Conservation (phyloP, 2,113 vertebrate genomes). For the Patagioenas fasciata region DNA sequence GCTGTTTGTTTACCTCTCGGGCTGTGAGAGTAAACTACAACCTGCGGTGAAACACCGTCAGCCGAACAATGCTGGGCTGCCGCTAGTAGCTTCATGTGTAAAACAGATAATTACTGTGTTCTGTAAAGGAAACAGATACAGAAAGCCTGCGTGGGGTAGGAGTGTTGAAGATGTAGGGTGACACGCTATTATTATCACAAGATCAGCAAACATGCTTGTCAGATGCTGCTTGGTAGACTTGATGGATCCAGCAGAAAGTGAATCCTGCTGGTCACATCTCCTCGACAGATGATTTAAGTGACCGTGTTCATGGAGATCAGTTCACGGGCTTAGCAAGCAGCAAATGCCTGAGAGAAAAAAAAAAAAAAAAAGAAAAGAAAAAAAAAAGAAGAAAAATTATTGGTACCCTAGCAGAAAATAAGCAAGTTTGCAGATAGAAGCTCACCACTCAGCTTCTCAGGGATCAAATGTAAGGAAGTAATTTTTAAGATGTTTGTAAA, state of each 20-base stretch:
- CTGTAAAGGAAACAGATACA: neutral
- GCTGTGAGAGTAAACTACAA: neutral
- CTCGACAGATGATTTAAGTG: neutral
- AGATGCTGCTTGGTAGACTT: neutral
- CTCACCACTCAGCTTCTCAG: neutral
- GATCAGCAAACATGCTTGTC: neutral
- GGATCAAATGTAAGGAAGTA: neutral
- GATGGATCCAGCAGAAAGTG: neutral
- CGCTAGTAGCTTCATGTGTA: neutral
- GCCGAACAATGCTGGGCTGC: neutral
- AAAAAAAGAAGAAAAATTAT: neutral
- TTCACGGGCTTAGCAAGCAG: neutral
- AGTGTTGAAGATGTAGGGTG: slow-evolving; percentile 11
- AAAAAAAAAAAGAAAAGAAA: neutral
- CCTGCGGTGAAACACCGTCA: neutral
- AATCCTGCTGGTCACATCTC: neutral
- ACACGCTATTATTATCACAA: neutral
- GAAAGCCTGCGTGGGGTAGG: neutral
- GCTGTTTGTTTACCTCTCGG: slow-evolving; percentile 53
- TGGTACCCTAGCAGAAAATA: neutral
- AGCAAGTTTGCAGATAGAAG: neutral
- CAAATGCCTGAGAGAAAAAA: fast-evolving
- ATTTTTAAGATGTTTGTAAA: neutral
- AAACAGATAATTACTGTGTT: neutral
- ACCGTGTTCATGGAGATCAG: neutral